A percentile compares a stretch with the other conserved stretches of the same genome.
phyloP scores from a whole-genome alignment of 2,797 vertebrate genomes.

The Clarias pachynema region DNA sequence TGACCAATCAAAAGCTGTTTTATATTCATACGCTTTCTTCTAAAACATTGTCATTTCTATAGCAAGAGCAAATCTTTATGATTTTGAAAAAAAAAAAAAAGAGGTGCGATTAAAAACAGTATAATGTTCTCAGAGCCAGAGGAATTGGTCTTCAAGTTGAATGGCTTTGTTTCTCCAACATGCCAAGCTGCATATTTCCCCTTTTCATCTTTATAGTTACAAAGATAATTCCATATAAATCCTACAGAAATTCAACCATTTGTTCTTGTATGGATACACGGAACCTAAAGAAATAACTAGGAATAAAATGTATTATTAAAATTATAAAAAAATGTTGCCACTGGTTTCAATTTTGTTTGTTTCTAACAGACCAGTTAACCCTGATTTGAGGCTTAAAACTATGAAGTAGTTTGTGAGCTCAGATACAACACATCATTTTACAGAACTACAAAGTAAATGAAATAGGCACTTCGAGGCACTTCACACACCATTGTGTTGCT shows the following conservation, averaged over 20 bases:
- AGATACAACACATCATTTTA: not conserved
- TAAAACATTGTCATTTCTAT: not conserved
- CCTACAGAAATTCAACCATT: not conserved
- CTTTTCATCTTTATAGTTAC: not conserved
- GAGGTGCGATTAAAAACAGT: not conserved
- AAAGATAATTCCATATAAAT: not conserved
- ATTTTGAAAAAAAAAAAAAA: not conserved
- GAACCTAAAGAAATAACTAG: not conserved
- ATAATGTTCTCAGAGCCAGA: not conserved
- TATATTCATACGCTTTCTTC: not conserved
- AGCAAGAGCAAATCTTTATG: no score
- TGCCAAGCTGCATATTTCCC: no score
- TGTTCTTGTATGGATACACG: not conserved
- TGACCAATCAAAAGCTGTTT: no score
- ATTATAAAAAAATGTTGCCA: not conserved
- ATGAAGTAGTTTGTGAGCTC: not conserved
- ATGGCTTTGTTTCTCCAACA: not conserved
- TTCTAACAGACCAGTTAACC: not conserved
- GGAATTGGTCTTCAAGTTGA: not conserved
- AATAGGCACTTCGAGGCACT: not conserved
- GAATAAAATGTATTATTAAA: not conserved
- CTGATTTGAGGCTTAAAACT: not conserved
- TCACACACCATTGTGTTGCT: slow-evolving; percentile 66
- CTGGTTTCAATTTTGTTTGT: not conserved
- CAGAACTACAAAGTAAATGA: not conserved